These are phyloP conservation scores for Isurus oxyrinchus DNA, from an alignment of 2,113 vertebrate species.

Conservation along the genomic window DNA sequence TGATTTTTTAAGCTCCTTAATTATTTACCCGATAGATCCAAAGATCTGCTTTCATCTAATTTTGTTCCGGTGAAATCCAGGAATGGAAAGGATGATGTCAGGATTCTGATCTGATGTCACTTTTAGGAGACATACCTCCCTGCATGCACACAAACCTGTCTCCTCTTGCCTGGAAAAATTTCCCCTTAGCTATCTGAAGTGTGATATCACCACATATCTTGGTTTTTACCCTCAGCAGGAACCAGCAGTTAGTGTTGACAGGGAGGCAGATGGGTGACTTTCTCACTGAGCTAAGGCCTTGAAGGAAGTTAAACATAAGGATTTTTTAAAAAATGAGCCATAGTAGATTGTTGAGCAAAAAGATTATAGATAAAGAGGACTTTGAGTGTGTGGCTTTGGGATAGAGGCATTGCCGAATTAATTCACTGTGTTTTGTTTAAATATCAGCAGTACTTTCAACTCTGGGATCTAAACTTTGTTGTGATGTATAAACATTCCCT, in stretches of 20 bases:
- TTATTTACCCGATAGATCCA: too few species aligned
- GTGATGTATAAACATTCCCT: neutral
- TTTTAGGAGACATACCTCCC: too few species aligned
- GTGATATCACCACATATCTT: neutral
- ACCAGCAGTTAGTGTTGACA: neutral
- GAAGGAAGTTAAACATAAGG: neutral
- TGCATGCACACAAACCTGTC: too few species aligned
- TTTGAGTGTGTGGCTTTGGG: neutral
- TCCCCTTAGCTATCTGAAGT: neutral
- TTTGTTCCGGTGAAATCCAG: too few species aligned
- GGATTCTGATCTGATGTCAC: too few species aligned
- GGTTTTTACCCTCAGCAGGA: neutral
- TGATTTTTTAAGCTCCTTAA: too few species aligned
- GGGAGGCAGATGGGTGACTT: neutral
- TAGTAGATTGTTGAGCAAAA: neutral
- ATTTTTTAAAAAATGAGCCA: neutral
- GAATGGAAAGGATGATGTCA: too few species aligned
- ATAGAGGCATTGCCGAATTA: neutral
- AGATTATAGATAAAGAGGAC: neutral
- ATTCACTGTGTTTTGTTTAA: neutral
- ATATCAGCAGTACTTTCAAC: neutral
- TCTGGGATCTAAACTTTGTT: neutral
- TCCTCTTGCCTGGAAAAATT: too few species aligned
- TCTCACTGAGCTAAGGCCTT: neutral
- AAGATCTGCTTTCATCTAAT: too few species aligned